Conservation (phyloP, 2,113 vertebrate species). For the Nannospalax galili region DNA sequence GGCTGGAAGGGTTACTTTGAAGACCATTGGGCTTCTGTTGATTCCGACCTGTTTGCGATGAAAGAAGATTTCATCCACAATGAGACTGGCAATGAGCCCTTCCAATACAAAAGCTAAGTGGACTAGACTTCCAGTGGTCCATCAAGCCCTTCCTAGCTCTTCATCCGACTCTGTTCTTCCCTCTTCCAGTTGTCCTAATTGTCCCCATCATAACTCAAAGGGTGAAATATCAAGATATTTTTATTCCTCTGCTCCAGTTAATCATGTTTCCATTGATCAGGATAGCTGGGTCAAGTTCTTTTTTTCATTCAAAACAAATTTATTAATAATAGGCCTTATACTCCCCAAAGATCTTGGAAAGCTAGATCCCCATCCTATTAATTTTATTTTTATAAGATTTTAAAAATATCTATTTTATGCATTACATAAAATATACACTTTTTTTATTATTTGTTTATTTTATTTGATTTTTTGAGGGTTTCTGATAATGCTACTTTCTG, state of each 20-base stretch:
- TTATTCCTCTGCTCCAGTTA: too few species aligned
- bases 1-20: too few species aligned
- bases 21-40: constrained; percentile 87
- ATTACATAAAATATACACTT: background rate
- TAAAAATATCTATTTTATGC: background rate
- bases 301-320: too few species aligned
- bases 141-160: constrained; percentile 49
- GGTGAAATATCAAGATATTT: constrained; percentile 79
- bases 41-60: constrained; percentile 96
- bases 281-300: too few species aligned
- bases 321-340: background rate
- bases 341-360: background rate
- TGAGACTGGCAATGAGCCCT: constrained; percentile 91
- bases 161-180: background rate
- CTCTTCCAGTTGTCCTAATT: constrained; percentile 72
- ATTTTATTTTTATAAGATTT: background rate
- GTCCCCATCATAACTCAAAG: constrained; percentile 80
- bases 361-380: background rate
- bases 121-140: constrained; percentile 65
- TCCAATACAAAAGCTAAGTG: constrained; percentile 89
- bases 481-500: too few species aligned
- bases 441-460: too few species aligned
- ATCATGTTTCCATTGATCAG: too few species aligned
- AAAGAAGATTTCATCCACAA: constrained; percentile 93
- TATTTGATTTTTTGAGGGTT: too few species aligned